Base-by-base conservation (phyloP, 1,140 invertebrate genomes). In the Camponotus floridanus region DNA sequence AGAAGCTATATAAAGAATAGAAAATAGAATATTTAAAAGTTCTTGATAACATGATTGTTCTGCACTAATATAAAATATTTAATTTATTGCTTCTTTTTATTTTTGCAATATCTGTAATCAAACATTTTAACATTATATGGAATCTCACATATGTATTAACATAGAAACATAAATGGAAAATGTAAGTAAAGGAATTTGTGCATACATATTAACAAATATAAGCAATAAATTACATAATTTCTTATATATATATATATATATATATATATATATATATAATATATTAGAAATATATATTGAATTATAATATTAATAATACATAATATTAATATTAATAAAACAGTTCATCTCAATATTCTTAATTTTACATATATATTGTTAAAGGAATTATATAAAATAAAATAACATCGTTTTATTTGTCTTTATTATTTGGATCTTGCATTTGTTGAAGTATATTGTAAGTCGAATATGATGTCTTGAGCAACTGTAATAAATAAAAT, bases 401-500 rank as follows among this genome's bases (percentile, higher is more conserved):
- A 18, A 3, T 15, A 51, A 51, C 48, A 18, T 51, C 9, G 9
- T 59, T 1, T 7, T 59, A 59, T 59, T 9, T 21, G 55, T 57
- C 6, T 57, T 57, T 3, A 2, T 57, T 57, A 57, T 18, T 88
- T 78, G 79, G 8, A 88, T 26, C 61, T 87, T 6, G 18, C 85
- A 48, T 48, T 48, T 48, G 45, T 48, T 48, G 45, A 48, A 48
- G 45, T 48, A 48, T 48, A 4, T 48, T 89, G n/a, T 51, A 89
- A 13, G 68, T 51, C 11, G 87, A 85, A 57, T 87, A 89, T 7
- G 88, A 79, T 26, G 81, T 65, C 45, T 89, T 89, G 18, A 87
- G 33, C 8, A 89, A 31, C 88, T 87, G 48, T 3, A 65, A 67
- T 21, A 36, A 15, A 65, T n/a, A 31, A 21, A 64, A 26, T 64